Evolutionary conservation across 1,140 invertebrate species (phyloP), one percentile per base, ranked within the genome.

Genomic region (Uloborus diversus): DNA sequence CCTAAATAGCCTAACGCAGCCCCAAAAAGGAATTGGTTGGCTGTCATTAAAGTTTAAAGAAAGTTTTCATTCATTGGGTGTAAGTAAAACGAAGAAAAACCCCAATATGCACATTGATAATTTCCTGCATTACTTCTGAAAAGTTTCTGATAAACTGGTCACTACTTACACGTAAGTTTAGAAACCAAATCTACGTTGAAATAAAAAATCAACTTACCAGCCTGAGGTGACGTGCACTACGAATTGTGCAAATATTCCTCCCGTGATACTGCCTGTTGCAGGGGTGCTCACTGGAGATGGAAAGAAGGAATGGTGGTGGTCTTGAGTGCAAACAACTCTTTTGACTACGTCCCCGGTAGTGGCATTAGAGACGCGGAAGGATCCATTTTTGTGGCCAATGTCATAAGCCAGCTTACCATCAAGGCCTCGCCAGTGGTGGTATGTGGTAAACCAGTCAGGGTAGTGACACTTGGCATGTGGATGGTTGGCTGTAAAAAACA

Each of bases 161-260:
- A n/a, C n/a, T n/a, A n/a, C n/a, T n/a, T n/a, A n/a, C n/a, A n/a
- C n/a, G n/a, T n/a, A n/a, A n/a, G n/a, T n/a, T n/a, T n/a, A n/a
- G n/a, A n/a, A n/a, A n/a, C n/a, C n/a, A n/a, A n/a, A n/a, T n/a
- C n/a, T n/a, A n/a, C n/a, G n/a, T n/a, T n/a, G n/a, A n/a, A n/a
- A n/a, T n/a, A n/a, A n/a, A n/a, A n/a, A n/a, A n/a, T 42, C 17
- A 9, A 61, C 82, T 81, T 76, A 84, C 83, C 83, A 84, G 68
- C 82, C 82, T 11, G 75, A 64, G 5, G 81, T 83, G 17, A 81
- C 71, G 35, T 84, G 82, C 0, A 82, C 78, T 4, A 82, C 73
- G 35, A 71, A 83, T 30, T 71, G 66, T 27, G 79, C 80, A 2
- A 32, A 80, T 3, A 25, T 62, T 35, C 56, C 56, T 0, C 69